These are phyloP conservation scores for Autographa pulchrina DNA, from an alignment of 2,888 invertebrate species.

Conservation along the genomic window DNA sequence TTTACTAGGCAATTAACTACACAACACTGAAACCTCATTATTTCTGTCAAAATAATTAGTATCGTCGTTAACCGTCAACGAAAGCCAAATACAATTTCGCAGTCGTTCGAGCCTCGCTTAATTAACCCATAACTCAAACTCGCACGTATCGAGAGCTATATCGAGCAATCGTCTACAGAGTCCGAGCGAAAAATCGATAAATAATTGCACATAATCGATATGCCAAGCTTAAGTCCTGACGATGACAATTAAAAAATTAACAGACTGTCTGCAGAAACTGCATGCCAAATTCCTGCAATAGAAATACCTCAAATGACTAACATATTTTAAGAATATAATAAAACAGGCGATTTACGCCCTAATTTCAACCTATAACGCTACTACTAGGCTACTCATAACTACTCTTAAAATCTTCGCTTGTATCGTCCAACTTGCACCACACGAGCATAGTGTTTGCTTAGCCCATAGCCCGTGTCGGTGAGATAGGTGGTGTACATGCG, in stretches of 20 bases:
- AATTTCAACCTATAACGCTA: too few relatives aligned
- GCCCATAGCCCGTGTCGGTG: conserved; percentile 83
- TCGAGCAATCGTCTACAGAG: conserved; percentile 59
- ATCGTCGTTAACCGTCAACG: conserved; percentile 39
- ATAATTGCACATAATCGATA: conserved; percentile 55
- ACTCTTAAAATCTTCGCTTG: conserved; percentile 29
- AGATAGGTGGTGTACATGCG: conserved; percentile 88
- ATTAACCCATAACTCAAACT: conserved; percentile 72
- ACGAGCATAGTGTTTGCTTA: conserved; percentile 80
- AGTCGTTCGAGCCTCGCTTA: conserved; percentile 50
- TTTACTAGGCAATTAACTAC: neutral
- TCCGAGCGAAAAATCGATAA: conserved; percentile 49
- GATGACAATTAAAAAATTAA: too few relatives aligned
- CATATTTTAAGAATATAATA: too few relatives aligned
- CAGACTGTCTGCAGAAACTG: too few relatives aligned
- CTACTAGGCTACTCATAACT: too few relatives aligned
- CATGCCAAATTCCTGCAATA: too few relatives aligned
- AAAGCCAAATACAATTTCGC: conserved; percentile 51
- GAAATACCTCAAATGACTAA: too few relatives aligned
- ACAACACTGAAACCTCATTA: neutral
- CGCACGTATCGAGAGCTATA: conserved; percentile 65
- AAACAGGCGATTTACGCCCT: too few relatives aligned
- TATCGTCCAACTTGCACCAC: conserved; percentile 60
- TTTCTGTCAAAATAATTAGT: conserved; percentile 26
- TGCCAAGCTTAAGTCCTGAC: conserved; percentile 34